These are phyloP conservation scores for Zonotrichia albicollis DNA, from an alignment of 2,797 vertebrate genomes.

Conservation along the genomic window DNA sequence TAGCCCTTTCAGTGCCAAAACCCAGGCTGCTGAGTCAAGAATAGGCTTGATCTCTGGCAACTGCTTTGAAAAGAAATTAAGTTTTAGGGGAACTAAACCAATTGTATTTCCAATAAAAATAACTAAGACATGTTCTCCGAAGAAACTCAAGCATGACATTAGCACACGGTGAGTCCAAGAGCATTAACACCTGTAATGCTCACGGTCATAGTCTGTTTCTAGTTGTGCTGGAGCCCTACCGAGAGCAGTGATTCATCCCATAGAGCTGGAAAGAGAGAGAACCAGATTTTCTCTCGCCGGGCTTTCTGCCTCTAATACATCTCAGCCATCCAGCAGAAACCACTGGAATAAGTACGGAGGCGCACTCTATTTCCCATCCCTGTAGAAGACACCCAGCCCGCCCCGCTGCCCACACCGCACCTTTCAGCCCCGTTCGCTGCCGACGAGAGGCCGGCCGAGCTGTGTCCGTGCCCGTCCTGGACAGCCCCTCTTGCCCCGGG, in stretches of 20 bases:
- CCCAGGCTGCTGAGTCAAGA: neutral
- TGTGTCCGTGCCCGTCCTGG: neutral
- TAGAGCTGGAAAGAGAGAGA: neutral
- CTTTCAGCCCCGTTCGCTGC: neutral
- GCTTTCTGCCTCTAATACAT: neutral
- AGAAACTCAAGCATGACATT: neutral
- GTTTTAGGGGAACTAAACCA: neutral
- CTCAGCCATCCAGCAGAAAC: neutral
- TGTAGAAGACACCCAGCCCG: neutral
- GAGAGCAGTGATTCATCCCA: neutral
- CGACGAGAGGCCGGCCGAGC: too few species aligned
- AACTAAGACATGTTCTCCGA: neutral
- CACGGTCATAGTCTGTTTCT: fast-evolving
- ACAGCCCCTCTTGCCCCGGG: neutral
- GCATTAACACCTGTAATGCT: neutral
- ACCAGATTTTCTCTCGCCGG: neutral
- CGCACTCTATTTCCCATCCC: neutral
- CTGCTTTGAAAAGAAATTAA: neutral
- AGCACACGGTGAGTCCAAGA: fast-evolving
- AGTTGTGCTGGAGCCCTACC: neutral
- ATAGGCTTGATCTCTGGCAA: neutral
- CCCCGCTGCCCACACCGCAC: neutral
- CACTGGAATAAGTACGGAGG: neutral
- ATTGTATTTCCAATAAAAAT: neutral
- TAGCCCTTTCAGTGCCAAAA: neutral